Evolutionary conservation across 1,140 invertebrate genomes (phyloP).

Genomic region (Caenorhabditis remanei): DNA sequence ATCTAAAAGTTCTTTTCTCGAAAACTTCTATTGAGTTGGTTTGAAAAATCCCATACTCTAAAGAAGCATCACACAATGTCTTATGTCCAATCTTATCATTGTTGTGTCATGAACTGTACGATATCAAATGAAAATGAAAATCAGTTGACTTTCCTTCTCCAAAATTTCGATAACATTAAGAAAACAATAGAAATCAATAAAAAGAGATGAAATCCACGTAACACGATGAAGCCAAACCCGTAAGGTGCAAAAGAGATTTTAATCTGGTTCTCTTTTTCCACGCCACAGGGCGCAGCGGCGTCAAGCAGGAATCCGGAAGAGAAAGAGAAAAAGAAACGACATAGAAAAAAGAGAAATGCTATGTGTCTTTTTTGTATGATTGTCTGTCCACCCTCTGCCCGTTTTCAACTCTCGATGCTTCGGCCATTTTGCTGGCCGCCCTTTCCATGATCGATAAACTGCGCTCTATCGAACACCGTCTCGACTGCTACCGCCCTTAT

Average conservation of each 20-base stretch:
- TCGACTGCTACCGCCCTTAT: constrained; percentile 50
- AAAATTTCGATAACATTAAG: neutral
- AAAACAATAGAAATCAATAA: constrained; percentile 10
- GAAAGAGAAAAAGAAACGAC: constrained; percentile 7
- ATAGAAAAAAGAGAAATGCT: neutral
- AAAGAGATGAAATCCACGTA: constrained; percentile 14
- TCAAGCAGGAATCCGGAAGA: neutral
- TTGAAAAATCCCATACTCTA: no score
- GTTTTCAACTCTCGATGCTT: neutral
- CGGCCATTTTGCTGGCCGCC: neutral
- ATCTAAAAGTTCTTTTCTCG: no score
- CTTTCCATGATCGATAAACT: constrained; percentile 7
- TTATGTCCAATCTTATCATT: neutral
- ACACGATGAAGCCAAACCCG: neutral
- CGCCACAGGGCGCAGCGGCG: neutral
- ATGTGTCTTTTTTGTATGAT: neutral
- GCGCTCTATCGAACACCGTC: constrained; percentile 22
- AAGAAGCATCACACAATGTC: no score
- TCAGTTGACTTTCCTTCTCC: neutral
- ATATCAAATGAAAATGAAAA: neutral
- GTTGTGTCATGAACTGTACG: neutral
- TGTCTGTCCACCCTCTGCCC: neutral
- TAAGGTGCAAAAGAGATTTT: constrained; percentile 21
- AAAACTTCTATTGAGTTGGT: no score
- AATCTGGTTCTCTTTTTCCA: constrained; percentile 1